A percentile compares a stretch with the other conserved stretches of the same genome.
Conservation (phyloP, 2,888 invertebrate genomes). For the Colostygia pectinataria region DNA sequence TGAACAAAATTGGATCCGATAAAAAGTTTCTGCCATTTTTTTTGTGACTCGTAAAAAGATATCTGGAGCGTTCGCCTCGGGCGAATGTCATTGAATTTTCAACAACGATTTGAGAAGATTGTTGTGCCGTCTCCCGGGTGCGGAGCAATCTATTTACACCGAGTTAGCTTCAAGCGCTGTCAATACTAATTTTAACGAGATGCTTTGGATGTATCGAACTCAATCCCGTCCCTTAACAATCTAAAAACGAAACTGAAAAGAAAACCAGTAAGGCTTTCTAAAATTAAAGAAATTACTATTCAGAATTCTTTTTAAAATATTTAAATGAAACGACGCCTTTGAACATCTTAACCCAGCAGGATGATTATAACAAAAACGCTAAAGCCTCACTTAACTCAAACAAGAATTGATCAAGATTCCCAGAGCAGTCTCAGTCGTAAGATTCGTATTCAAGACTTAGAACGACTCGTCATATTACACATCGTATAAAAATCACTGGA, state of each 20-base stretch:
- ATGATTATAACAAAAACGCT: slow-evolving; percentile 8
- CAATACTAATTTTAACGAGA: slow-evolving; percentile 49
- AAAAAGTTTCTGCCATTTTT: slow-evolving; percentile 62
- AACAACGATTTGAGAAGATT: slow-evolving; percentile 58
- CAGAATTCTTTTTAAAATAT: slow-evolving; percentile 2
- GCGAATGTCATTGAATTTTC: slow-evolving; percentile 65
- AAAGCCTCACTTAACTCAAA: no score
- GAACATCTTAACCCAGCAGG: background rate
- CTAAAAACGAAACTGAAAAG: background rate
- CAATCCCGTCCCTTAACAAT: slow-evolving; percentile 14
- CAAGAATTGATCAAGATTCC: slow-evolving; percentile 11
- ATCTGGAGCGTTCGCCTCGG: slow-evolving; percentile 51
- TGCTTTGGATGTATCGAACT: slow-evolving; percentile 29
- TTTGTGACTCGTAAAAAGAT: slow-evolving; percentile 63
- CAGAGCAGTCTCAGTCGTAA: slow-evolving; percentile 5
- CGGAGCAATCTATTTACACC: slow-evolving; percentile 43
- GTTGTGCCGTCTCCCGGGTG: slow-evolving; percentile 47
- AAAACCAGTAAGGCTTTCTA: background rate
- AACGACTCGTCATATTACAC: slow-evolving; percentile 42
- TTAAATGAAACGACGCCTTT: slow-evolving; percentile 4
- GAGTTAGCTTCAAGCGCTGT: slow-evolving; percentile 36
- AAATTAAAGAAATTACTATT: slow-evolving; percentile 3
- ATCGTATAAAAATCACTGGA: slow-evolving; percentile 41
- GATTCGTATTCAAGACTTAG: slow-evolving; percentile 35
- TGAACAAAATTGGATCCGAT: slow-evolving; percentile 68